Percentiles rank a stretch among this genome's conserved stretches.
These are phyloP conservation scores for Chironomus tentans DNA, from an alignment of 2,888 invertebrate genomes.

Conservation along the genomic window DNA sequence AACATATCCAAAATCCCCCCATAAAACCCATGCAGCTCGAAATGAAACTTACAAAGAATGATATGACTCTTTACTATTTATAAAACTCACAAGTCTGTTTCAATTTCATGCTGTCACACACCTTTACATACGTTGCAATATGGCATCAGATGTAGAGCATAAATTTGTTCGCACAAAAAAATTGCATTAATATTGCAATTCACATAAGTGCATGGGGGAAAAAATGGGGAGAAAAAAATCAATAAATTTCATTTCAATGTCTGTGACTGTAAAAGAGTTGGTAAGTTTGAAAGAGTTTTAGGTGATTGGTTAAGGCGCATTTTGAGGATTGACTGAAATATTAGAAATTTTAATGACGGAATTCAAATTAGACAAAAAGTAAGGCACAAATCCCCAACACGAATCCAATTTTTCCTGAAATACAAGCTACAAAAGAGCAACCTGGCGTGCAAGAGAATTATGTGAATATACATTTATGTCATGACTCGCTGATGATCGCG, in stretches of 20 bases:
- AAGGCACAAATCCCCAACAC: too few relatives aligned
- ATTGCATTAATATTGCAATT: background rate
- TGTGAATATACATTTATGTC: background rate
- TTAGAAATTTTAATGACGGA: too few relatives aligned
- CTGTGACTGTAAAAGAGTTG: background rate
- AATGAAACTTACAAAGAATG: too few relatives aligned
- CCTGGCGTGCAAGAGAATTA: background rate
- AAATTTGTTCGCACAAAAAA: background rate
- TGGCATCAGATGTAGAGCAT: background rate
- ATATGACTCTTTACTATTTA: too few relatives aligned
- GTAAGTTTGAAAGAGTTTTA: too few relatives aligned
- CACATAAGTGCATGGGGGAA: background rate
- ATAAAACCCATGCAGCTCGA: background rate
- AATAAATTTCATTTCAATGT: conserved; percentile 10
- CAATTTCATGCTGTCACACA: too few relatives aligned
- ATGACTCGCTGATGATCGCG: background rate
- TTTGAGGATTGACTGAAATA: too few relatives aligned
- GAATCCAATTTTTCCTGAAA: too few relatives aligned
- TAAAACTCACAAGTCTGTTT: too few relatives aligned
- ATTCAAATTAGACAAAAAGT: too few relatives aligned
- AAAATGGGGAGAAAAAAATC: background rate
- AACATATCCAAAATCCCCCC: background rate
- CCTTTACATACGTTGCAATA: too few relatives aligned
- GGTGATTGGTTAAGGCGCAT: too few relatives aligned
- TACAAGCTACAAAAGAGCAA: background rate